Conservation (phyloP, 2,113 vertebrate species). For the Lampris incognitus region DNA sequence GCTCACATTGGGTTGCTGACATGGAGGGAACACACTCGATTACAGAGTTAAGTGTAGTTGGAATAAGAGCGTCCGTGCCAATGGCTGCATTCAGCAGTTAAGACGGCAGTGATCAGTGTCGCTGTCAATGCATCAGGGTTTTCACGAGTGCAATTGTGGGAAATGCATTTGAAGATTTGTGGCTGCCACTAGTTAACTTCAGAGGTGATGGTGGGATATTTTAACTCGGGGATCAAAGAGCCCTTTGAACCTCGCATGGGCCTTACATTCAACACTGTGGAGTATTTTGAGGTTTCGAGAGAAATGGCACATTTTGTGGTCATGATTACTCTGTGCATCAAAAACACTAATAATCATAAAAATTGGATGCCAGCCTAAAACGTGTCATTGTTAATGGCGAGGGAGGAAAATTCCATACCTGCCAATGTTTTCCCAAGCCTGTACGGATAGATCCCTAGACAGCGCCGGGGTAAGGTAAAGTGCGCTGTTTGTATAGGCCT, state of each 20-base stretch:
- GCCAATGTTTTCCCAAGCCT: conserved; percentile 56
- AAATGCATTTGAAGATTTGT: conserved; percentile 46
- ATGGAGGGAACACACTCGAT: conserved; percentile 9
- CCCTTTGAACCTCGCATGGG: conserved; percentile 50
- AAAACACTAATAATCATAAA: conserved; percentile 61
- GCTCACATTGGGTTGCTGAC: background rate
- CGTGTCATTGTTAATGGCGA: conserved; percentile 58
- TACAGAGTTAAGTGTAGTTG: background rate
- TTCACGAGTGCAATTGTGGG: conserved; percentile 11
- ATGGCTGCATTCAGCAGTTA: conserved; percentile 9
- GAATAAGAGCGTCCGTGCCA: background rate
- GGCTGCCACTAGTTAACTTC: conserved; percentile 22
- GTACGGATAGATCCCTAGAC: conserved; percentile 60
- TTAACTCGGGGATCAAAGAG: conserved; percentile 46
- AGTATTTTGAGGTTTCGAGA: conserved; percentile 45
- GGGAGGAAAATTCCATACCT: conserved; percentile 55
- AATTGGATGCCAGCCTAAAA: conserved; percentile 50
- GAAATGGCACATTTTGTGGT: conserved; percentile 54
- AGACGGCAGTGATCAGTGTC: background rate
- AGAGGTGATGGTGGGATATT: conserved; percentile 45
- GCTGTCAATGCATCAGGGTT: conserved; percentile 31
- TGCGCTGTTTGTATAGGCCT: conserved; percentile 66
- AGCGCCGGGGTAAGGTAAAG: conserved; percentile 58
- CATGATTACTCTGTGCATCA: conserved; percentile 38
- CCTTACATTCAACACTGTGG: conserved; percentile 51